A percentile compares a stretch with the other conserved stretches of the same genome.
phyloP scores from a whole-genome alignment of 2,797 vertebrate species.

The Buphagus erythrorhynchus region DNA sequence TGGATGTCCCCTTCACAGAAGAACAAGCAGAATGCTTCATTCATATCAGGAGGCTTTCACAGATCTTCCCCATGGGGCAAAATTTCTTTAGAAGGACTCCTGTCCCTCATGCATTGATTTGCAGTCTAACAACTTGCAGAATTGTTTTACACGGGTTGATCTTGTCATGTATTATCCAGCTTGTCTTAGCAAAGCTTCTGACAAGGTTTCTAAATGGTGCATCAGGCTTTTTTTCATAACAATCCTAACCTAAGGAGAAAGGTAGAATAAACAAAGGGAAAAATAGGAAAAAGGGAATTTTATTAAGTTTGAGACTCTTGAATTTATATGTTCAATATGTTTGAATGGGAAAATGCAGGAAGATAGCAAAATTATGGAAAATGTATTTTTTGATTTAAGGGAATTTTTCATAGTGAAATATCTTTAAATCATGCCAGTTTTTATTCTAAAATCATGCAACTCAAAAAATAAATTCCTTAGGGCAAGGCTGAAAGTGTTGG shows the following conservation, averaged over 20 bases:
- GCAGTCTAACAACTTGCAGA: background rate
- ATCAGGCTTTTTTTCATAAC: background rate
- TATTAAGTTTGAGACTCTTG: background rate
- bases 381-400: background rate
- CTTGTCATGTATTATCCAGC: background rate
- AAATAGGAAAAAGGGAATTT: background rate
- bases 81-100: background rate
- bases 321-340: background rate
- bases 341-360: background rate
- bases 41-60: background rate
- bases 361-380: background rate
- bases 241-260: background rate
- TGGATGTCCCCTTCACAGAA: background rate
- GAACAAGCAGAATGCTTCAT: constrained; percentile 15
- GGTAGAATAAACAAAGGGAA: background rate
- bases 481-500: background rate
- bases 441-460: background rate
- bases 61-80: background rate
- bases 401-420: background rate
- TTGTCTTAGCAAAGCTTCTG: background rate
- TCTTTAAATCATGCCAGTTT: background rate
- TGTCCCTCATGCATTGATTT: background rate
- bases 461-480: background rate
- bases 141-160: constrained; percentile 3
- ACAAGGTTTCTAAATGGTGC: background rate